These are phyloP conservation scores for Psilopsiagon aurifrons DNA, from an alignment of 2,113 vertebrate species.

Conservation along the genomic window DNA sequence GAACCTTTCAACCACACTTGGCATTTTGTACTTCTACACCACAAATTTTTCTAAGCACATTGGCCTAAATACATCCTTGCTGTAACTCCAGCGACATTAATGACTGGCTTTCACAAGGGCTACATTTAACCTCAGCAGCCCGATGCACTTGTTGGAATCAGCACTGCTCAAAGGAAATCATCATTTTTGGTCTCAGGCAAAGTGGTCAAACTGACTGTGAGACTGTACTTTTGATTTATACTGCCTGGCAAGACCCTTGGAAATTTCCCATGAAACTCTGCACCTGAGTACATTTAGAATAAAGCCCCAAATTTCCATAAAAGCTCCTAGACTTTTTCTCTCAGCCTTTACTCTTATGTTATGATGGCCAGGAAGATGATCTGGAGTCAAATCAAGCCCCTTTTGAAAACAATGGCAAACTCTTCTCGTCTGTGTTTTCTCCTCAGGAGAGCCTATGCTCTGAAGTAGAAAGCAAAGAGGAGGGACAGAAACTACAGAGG, in stretches of 20 bases:
- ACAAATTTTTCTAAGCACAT: neutral
- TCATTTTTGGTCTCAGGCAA: neutral
- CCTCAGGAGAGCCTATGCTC: neutral
- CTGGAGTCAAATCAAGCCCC: neutral
- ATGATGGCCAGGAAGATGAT: neutral
- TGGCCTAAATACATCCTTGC: neutral
- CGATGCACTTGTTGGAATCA: neutral
- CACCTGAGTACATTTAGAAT: neutral
- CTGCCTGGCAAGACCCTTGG: neutral
- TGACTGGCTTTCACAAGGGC: neutral
- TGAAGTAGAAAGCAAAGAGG: neutral
- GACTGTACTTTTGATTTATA: neutral
- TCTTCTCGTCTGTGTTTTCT: neutral
- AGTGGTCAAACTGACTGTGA: neutral
- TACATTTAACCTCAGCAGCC: conserved; percentile 11
- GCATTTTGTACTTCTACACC: conserved; percentile 37
- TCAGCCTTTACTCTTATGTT: neutral
- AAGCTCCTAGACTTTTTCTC: neutral
- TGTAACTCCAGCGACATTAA: neutral
- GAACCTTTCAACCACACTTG: neutral
- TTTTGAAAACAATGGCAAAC: neutral
- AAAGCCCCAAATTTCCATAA: neutral
- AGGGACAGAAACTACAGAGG: neutral
- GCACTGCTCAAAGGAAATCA: neutral
- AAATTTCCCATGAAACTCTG: neutral